Conservation (phyloP, 2,888 invertebrate genomes). For the Drosophila leonis region DNA sequence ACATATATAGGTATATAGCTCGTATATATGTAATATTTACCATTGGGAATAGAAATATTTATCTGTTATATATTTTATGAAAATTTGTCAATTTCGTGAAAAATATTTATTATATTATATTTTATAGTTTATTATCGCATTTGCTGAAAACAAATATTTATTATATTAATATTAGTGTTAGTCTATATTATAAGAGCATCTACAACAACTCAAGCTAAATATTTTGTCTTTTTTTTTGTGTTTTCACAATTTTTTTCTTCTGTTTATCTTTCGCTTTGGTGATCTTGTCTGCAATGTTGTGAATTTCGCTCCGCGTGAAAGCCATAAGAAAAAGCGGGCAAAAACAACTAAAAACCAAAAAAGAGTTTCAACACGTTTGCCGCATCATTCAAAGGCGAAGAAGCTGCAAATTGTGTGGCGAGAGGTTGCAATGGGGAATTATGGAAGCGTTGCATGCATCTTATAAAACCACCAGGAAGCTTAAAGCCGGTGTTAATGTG, state of each 20-base stretch:
- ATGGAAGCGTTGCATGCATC: conserved; percentile 34
- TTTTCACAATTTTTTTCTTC: conserved; percentile 10
- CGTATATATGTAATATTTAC: too few relatives aligned
- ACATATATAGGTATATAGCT: too few relatives aligned
- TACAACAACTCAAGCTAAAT: background rate
- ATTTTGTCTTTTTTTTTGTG: conserved; percentile 1
- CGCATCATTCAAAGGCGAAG: conserved; percentile 15
- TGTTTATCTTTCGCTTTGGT: conserved; percentile 11
- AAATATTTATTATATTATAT: background rate
- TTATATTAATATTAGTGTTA: background rate
- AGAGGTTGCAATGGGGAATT: conserved; percentile 10
- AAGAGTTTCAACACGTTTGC: conserved; percentile 24
- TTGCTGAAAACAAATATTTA: background rate
- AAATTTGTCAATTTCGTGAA: background rate
- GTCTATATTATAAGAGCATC: conserved; percentile 1
- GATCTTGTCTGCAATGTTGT: conserved; percentile 41
- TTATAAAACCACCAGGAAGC: conserved; percentile 36
- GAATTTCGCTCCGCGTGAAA: conserved; percentile 49
- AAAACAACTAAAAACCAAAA: background rate
- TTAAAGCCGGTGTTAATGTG: conserved; percentile 19
- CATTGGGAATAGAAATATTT: too few relatives aligned
- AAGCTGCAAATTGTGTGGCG: conserved; percentile 19
- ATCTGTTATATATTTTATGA: too few relatives aligned
- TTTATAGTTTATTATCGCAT: background rate
- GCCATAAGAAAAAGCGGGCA: conserved; percentile 21